Evolutionary conservation across 2,888 invertebrate species (phyloP).

Genomic region (Rotaria macrura): DNA sequence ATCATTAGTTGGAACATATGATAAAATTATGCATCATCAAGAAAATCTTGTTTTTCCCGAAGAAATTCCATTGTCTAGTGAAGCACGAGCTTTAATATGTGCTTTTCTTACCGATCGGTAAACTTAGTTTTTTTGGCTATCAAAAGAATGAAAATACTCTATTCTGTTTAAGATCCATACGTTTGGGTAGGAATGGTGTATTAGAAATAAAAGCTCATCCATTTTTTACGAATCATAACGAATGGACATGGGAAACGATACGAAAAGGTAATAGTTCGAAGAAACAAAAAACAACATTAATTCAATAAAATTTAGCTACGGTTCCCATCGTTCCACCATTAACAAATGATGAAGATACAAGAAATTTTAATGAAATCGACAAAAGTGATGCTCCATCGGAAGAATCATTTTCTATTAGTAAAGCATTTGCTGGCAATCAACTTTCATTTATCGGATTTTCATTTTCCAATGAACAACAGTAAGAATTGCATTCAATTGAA

Average conservation of each 20-base stretch:
- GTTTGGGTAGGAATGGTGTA: constrained; percentile 80
- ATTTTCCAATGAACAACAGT: constrained; percentile 61
- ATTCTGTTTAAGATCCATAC: constrained; percentile 55
- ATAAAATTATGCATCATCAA: constrained; percentile 97
- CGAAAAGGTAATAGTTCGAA: constrained; percentile 63
- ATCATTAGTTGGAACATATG: constrained; percentile 90
- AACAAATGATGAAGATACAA: constrained; percentile 87
- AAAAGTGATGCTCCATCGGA: constrained; percentile 74
- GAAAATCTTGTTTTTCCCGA: constrained; percentile 82
- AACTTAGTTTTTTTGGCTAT: too few species aligned
- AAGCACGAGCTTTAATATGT: constrained; percentile 66
- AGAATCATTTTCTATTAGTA: constrained; percentile 87
- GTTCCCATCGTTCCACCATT: constrained; percentile 94
- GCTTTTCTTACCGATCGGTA: constrained; percentile 81
- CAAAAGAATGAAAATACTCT: too few species aligned
- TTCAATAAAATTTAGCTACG: constrained; percentile 46
- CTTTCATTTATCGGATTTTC: constrained; percentile 96
- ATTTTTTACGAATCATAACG: constrained; percentile 84
- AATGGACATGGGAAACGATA: constrained; percentile 89
- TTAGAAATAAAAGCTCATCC: constrained; percentile 85
- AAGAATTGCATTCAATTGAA: not conserved
- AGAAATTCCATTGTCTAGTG: constrained; percentile 77
- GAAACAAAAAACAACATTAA: too few species aligned
- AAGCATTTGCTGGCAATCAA: constrained; percentile 94
- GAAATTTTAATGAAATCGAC: constrained; percentile 94